Conservation (phyloP, 2,888 invertebrate species). For the Altica lythri region DNA sequence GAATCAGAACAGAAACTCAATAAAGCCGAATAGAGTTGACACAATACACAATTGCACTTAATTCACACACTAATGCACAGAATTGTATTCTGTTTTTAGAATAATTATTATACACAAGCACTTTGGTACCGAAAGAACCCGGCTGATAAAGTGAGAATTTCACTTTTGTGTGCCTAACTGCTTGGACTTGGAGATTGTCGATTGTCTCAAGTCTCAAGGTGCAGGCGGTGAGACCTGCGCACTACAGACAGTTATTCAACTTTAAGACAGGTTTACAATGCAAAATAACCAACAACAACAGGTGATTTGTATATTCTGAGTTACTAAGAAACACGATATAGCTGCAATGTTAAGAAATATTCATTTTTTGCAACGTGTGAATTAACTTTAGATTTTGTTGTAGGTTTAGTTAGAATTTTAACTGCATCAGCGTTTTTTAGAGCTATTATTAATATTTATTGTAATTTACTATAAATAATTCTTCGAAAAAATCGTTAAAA, state of each 20-base stretch:
- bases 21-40: not conserved
- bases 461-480: too few species aligned
- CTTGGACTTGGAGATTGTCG: slow-evolving; percentile 47
- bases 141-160: slow-evolving; percentile 42
- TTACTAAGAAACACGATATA: too few species aligned
- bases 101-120: slow-evolving; percentile 19
- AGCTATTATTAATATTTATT: too few species aligned
- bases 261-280: slow-evolving; percentile 53
- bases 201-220: slow-evolving; percentile 54
- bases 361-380: too few species aligned
- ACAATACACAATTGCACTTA: slow-evolving; percentile 12
- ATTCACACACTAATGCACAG: slow-evolving; percentile 11
- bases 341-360: too few species aligned
- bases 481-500: too few species aligned
- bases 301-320: too few species aligned
- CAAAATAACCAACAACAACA: slow-evolving; percentile 47
- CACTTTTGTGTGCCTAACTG: slow-evolving; percentile 48
- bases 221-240: slow-evolving; percentile 47
- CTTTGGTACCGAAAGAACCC: too few species aligned
- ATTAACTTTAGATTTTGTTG: too few species aligned
- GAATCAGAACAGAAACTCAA: slow-evolving; percentile 36
- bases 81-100: slow-evolving; percentile 5
- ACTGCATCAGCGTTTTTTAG: too few species aligned
- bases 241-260: slow-evolving; percentile 52
- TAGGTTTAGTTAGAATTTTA: too few species aligned